Evolutionary conservation across 2,113 vertebrate species (phyloP).

Genomic region (Lethenteron reissneri): DNA sequence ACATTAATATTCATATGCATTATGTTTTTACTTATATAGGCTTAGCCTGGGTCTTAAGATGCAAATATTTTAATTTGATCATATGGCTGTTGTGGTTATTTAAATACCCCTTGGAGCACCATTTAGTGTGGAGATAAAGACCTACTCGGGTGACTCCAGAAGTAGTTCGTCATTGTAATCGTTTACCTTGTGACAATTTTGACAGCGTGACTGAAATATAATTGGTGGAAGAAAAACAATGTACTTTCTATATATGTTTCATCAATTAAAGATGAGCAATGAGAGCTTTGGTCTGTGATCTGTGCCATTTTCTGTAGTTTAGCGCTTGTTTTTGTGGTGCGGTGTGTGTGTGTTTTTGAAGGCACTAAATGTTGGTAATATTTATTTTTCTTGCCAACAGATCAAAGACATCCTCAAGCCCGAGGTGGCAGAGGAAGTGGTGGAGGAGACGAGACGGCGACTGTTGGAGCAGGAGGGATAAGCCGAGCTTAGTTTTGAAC

Average conservation of each 20-base stretch:
- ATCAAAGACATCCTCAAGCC: constrained; percentile 86
- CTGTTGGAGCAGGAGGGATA: constrained; percentile 59
- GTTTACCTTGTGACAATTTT: no score
- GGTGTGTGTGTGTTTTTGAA: background rate
- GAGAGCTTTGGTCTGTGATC: background rate
- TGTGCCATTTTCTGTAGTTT: background rate
- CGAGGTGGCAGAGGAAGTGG: constrained; percentile 65
- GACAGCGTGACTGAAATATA: no score
- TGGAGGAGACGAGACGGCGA: constrained; percentile 62
- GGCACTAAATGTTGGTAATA: background rate
- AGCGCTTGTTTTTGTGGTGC: background rate
- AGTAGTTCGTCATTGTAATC: no score
- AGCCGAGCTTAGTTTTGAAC: background rate
- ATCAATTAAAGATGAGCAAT: background rate
- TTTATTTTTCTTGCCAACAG: constrained; percentile 19
- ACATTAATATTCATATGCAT: no score
- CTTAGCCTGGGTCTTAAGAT: no score
- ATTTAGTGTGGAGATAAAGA: no score
- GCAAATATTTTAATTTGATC: no score
- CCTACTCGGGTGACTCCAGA: no score
- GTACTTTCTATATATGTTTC: background rate
- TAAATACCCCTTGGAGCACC: no score
- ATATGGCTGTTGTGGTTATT: no score
- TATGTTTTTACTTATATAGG: no score
- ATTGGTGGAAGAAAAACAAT: no score